Conservation (phyloP, 1,140 invertebrate species). For the Carposina sasakii region DNA sequence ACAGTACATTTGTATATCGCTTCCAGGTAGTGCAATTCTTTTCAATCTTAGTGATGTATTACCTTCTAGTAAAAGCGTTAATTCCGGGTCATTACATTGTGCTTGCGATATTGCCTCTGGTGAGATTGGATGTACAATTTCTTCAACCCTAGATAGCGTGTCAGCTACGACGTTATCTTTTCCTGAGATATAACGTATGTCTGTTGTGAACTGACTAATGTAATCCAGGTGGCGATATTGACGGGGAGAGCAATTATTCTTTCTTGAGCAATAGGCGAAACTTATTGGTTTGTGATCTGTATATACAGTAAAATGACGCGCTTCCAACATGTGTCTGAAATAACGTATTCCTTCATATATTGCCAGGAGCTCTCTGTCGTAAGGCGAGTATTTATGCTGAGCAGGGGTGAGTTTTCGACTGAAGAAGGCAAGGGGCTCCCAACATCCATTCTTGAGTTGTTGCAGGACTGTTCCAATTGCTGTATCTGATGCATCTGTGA, state of each 20-base stretch:
- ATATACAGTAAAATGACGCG: conserved; percentile 8
- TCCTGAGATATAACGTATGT: conserved; percentile 32
- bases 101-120: background rate
- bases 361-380: conserved; percentile 21
- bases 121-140: background rate
- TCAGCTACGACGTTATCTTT: conserved; percentile 40
- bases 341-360: conserved; percentile 21
- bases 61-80: background rate
- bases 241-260: conserved; percentile 22
- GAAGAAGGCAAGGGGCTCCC: conserved; percentile 24
- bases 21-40: background rate
- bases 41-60: background rate
- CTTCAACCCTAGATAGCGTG: conserved; percentile 7
- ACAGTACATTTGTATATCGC: background rate
- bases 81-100: background rate
- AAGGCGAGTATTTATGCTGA: conserved; percentile 17
- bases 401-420: conserved; percentile 13
- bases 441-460: conserved; percentile 23
- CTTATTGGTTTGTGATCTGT: background rate
- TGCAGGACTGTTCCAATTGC: conserved; percentile 47
- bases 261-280: background rate
- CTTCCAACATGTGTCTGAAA: conserved; percentile 20
- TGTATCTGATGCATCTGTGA: conserved; percentile 41
- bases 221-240: conserved; percentile 42
- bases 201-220: conserved; percentile 27